These are phyloP conservation scores for Anguilla anguilla DNA, from an alignment of 2,797 vertebrate species.

Conservation along the genomic window DNA sequence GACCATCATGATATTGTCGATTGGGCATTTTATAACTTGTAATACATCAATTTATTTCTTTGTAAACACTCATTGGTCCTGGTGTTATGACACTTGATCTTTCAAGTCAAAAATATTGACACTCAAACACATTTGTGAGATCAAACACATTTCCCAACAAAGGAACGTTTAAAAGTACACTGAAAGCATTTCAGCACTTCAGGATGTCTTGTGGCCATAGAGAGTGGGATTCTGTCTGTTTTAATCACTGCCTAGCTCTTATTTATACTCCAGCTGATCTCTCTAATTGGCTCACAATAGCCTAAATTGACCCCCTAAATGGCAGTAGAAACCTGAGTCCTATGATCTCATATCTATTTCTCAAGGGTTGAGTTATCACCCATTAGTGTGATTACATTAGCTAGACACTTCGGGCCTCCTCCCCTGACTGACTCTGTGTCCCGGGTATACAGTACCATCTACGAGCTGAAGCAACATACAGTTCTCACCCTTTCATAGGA, in stretches of 20 bases:
- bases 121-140: not conserved
- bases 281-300: conserved; percentile 39
- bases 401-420: conserved; percentile 11
- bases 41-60: not conserved
- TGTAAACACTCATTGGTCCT: not conserved
- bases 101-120: not conserved
- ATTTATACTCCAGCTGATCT: conserved; percentile 24
- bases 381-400: conserved; percentile 43
- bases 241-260: conserved; percentile 17
- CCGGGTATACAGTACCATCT: not conserved
- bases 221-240: not conserved
- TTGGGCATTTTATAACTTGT: not conserved
- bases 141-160: not conserved
- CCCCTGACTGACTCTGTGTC: conserved; percentile 16
- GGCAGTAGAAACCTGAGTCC: conserved; percentile 17
- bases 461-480: no score
- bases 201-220: not conserved
- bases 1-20: not conserved
- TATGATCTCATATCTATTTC: conserved; percentile 36
- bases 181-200: not conserved
- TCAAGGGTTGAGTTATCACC: conserved; percentile 35
- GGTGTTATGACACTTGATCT: not conserved
- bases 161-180: not conserved
- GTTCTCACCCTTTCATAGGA: not conserved
- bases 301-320: conserved; percentile 39